These are phyloP conservation scores for Argopecten irradians DNA, from an alignment of 1,140 invertebrate species.

Conservation along the genomic window DNA sequence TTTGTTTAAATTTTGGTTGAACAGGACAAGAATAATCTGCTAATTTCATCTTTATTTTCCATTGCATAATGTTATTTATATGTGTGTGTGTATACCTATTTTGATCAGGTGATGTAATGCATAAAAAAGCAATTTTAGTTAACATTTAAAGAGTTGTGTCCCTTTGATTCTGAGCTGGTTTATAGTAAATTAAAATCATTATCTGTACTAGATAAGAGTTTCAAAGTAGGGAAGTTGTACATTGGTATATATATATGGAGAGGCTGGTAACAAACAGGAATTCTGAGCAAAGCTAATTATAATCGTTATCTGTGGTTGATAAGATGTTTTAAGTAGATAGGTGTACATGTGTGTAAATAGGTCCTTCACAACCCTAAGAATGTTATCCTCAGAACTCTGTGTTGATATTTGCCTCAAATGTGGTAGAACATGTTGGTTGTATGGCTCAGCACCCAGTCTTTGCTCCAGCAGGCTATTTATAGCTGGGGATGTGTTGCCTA, in stretches of 20 bases:
- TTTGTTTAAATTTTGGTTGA: too few relatives aligned
- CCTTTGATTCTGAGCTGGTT: neutral
- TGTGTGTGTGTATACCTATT: neutral
- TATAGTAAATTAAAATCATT: neutral
- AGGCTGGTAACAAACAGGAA: too few relatives aligned
- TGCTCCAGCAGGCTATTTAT: neutral
- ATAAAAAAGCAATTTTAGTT: neutral
- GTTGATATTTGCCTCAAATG: conserved; percentile 5
- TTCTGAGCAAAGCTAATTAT: neutral
- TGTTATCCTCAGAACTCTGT: conserved; percentile 1
- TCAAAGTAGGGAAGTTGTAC: neutral
- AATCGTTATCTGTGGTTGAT: neutral
- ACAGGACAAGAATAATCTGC: too few relatives aligned
- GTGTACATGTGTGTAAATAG: neutral
- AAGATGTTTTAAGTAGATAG: neutral
- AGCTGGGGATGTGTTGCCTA: neutral
- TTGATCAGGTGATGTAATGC: neutral
- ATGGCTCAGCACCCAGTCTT: neutral
- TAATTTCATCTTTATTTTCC: too few relatives aligned
- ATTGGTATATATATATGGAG: too few relatives aligned
- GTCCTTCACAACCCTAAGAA: neutral
- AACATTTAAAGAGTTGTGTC: neutral
- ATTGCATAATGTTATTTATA: neutral
- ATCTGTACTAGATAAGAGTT: neutral
- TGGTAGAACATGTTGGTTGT: neutral